Evolutionary conservation across 2,113 vertebrate species (phyloP).

Genomic region (Falcunculus frontatus): DNA sequence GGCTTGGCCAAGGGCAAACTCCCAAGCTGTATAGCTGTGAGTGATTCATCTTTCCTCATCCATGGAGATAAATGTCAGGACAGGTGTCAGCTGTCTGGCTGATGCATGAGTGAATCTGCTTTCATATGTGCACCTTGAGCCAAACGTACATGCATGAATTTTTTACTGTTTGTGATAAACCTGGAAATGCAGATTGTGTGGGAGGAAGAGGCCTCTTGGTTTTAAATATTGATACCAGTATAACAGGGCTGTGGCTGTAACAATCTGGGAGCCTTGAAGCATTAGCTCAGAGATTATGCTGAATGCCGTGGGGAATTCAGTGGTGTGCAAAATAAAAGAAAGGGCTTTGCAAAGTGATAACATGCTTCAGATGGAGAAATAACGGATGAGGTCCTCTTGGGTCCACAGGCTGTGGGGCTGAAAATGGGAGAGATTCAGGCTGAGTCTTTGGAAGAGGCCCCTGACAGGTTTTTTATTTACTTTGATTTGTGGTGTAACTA

Average conservation of each 20-base stretch:
- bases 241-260: background rate
- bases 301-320: background rate
- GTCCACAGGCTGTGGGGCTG: background rate
- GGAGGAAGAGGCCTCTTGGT: background rate
- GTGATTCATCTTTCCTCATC: background rate
- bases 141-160: background rate
- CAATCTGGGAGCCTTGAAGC: background rate
- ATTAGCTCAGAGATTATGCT: background rate
- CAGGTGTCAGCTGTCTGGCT: background rate
- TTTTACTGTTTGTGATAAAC: background rate
- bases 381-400: background rate
- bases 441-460: background rate
- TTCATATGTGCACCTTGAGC: background rate
- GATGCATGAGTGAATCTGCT: background rate
- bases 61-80: background rate
- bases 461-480: background rate
- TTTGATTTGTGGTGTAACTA: conserved; percentile 45
- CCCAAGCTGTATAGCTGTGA: background rate
- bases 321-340: background rate
- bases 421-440: background rate
- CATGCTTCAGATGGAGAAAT: background rate
- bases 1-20: conserved; percentile 1
- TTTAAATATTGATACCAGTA: background rate
- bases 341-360: background rate
- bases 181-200: background rate